Percentiles rank a stretch among this genome's conserved stretches.
These are phyloP conservation scores for Frankliniella fusca DNA, from an alignment of 2,888 invertebrate genomes.

Conservation along the genomic window DNA sequence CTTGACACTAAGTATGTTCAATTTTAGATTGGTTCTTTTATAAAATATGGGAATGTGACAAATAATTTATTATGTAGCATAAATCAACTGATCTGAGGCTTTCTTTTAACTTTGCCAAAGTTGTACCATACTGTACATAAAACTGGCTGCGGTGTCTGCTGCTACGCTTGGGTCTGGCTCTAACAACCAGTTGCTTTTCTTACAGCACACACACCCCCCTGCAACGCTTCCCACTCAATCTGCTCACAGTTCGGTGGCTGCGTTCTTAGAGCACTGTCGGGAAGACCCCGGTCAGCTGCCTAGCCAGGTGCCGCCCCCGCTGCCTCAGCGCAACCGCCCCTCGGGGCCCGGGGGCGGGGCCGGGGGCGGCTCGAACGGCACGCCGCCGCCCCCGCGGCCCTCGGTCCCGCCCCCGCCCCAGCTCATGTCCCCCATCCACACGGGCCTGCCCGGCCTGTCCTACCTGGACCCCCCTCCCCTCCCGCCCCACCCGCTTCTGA, in stretches of 20 bases:
- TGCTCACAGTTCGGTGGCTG: conserved; percentile 24
- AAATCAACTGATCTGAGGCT: too few species aligned
- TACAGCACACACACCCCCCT: conserved; percentile 35
- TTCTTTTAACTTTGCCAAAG: too few species aligned
- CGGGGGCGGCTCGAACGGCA: conserved; percentile 29
- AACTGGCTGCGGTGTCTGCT: background rate
- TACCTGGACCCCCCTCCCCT: conserved; percentile 39
- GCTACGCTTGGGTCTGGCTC: conserved; percentile 11
- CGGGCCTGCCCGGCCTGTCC: conserved; percentile 46
- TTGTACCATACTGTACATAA: conserved; percentile 18
- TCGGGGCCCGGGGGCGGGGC: background rate
- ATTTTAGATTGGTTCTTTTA: too few species aligned
- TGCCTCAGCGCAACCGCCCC: conserved; percentile 53
- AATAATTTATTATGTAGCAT: too few species aligned
- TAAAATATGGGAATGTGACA: too few species aligned
- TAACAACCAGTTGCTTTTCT: conserved; percentile 32
- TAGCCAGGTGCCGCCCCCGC: conserved; percentile 50
- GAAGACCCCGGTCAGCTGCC: conserved; percentile 44
- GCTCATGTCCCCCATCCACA: conserved; percentile 42
- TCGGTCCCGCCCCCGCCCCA: conserved; percentile 34
- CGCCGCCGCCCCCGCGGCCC: conserved; percentile 38
- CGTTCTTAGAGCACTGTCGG: conserved; percentile 32
- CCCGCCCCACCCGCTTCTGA: conserved; percentile 41
- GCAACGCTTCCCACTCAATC: conserved; percentile 33
- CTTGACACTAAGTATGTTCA: too few species aligned